These are phyloP conservation scores for Caenorhabditis latens DNA, from an alignment of 1,140 invertebrate species.

Conservation along the genomic window DNA sequence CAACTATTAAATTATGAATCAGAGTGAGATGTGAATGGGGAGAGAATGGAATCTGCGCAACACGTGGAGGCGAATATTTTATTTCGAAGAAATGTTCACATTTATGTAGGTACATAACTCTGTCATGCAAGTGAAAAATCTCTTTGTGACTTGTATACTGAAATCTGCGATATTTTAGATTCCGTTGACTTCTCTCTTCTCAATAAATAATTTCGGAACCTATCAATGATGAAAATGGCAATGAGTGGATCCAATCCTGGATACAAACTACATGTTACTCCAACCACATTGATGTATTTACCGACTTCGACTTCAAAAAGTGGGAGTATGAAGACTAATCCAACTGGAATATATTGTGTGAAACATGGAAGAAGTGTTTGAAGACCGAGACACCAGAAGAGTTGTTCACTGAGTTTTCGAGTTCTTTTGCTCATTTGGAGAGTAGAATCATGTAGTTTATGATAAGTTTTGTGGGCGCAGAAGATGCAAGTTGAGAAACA, in stretches of 20 bases:
- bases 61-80: too few species aligned
- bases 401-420: neutral
- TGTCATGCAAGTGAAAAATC: neutral
- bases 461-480: neutral
- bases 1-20: too few species aligned
- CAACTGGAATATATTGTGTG: slow-evolving; percentile 28
- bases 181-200: neutral
- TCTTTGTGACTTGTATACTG: neutral
- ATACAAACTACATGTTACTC: slow-evolving; percentile 11
- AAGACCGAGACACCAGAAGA: slow-evolving; percentile 11
- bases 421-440: slow-evolving; percentile 14
- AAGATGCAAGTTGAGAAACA: neutral
- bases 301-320: slow-evolving; percentile 9
- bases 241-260: slow-evolving; percentile 1
- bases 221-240: slow-evolving; percentile 14
- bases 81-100: too few species aligned
- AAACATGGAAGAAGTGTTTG: slow-evolving; percentile 18
- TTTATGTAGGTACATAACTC: too few species aligned
- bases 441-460: neutral
- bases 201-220: slow-evolving; percentile 5
- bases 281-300: neutral
- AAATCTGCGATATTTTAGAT: neutral
- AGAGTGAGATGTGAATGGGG: too few species aligned
- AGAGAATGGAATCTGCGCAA: too few species aligned
- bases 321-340: neutral